Percentiles rank a stretch among this genome's conserved stretches.
These are phyloP conservation scores for Cerceris ruficornis DNA, from an alignment of 2,888 invertebrate genomes.

Conservation along the genomic window DNA sequence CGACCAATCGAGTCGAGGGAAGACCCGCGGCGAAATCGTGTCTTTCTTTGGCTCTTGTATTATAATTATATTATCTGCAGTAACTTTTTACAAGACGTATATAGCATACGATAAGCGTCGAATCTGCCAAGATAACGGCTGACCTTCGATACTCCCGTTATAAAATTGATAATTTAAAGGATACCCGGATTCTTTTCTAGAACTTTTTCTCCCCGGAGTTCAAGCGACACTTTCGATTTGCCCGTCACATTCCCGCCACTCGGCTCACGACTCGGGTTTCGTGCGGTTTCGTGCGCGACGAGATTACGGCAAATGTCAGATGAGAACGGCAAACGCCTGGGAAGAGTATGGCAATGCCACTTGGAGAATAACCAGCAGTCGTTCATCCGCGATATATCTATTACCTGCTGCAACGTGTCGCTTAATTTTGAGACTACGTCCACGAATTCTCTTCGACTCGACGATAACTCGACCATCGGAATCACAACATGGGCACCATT, in stretches of 20 bases:
- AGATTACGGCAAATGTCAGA: slow-evolving; percentile 18
- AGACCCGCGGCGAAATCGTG: background rate
- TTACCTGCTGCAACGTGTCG: slow-evolving; percentile 28
- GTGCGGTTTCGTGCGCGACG: slow-evolving; percentile 25
- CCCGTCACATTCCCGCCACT: slow-evolving; percentile 47
- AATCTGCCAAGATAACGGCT: slow-evolving; percentile 52
- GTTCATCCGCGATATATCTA: background rate
- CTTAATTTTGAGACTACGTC: slow-evolving; percentile 7
- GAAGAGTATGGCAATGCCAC: slow-evolving; percentile 23
- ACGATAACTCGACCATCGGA: slow-evolving; percentile 21
- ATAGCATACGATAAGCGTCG: slow-evolving; percentile 38
- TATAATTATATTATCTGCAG: slow-evolving; percentile 17
- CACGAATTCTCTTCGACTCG: slow-evolving; percentile 1
- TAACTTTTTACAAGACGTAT: slow-evolving; percentile 33
- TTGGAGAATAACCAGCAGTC: background rate
- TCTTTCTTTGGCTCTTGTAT: background rate
- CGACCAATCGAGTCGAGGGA: background rate
- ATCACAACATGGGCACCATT: slow-evolving; percentile 52
- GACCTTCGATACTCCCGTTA: slow-evolving; percentile 55
- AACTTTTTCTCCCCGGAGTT: background rate
- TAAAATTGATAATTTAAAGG: slow-evolving; percentile 38
- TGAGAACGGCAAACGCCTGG: background rate
- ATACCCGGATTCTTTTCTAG: slow-evolving; percentile 20
- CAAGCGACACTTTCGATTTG: slow-evolving; percentile 36
- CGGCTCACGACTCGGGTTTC: slow-evolving; percentile 8